Conservation (phyloP, 2,888 invertebrate species). For the Physocephala rufipes region DNA sequence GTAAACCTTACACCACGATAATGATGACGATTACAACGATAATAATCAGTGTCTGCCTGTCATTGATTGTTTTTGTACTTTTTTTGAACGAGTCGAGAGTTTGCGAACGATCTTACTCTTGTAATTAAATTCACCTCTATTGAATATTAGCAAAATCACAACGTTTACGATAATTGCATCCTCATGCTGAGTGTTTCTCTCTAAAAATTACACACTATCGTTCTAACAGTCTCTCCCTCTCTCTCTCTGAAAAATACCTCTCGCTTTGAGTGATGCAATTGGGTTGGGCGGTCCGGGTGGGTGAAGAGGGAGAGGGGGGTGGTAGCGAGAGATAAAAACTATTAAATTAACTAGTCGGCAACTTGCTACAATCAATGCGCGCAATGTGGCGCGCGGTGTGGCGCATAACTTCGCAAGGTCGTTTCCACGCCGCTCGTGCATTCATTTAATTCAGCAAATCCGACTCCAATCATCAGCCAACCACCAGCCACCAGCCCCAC, state of each 20-base stretch:
- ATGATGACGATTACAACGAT: no score
- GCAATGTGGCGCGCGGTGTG: neutral
- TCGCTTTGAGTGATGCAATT: no score
- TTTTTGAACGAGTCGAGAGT: no score
- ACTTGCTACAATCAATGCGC: slow-evolving; percentile 25
- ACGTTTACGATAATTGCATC: neutral
- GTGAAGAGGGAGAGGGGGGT: no score
- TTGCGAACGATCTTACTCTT: neutral
- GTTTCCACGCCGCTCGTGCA: slow-evolving; percentile 39
- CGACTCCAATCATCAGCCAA: neutral
- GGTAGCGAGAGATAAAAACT: slow-evolving; percentile 1
- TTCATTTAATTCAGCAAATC: slow-evolving; percentile 34
- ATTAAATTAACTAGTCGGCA: slow-evolving; percentile 28
- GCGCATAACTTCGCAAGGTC: slow-evolving; percentile 47
- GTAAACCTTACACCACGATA: no score
- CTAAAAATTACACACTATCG: neutral
- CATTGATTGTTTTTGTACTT: no score
- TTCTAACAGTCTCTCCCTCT: neutral
- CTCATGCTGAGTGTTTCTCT: neutral
- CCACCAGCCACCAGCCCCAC: no score
- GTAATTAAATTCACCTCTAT: neutral
- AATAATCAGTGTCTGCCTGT: no score
- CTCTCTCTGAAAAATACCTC: no score
- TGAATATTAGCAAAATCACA: neutral
- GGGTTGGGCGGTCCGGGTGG: no score